These are phyloP conservation scores for Spisula solida DNA, from an alignment of 2,888 invertebrate species.

Conservation along the genomic window DNA sequence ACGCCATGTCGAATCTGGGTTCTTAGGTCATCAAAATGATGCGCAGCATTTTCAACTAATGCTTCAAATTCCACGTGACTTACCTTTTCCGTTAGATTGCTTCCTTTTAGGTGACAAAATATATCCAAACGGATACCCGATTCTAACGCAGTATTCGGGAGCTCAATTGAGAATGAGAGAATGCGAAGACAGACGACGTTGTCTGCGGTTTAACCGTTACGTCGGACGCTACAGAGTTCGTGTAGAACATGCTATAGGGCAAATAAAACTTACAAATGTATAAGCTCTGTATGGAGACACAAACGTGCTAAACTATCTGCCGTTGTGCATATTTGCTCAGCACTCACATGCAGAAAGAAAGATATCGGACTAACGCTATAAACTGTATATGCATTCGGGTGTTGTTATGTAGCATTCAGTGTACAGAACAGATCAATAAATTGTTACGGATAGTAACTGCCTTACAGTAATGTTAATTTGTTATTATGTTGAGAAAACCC, in stretches of 20 bases:
- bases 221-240: conserved; percentile 24
- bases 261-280: conserved; percentile 36
- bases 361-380: neutral
- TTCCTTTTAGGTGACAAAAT: conserved; percentile 43
- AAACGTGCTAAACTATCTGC: neutral
- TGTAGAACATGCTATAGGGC: conserved; percentile 46
- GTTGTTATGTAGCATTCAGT: too few relatives aligned
- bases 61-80: neutral
- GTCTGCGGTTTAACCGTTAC: conserved; percentile 20
- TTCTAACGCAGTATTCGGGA: conserved; percentile 44
- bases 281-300: conserved; percentile 30
- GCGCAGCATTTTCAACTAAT: conserved; percentile 38
- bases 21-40: conserved; percentile 44
- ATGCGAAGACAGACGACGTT: neutral
- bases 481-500: too few relatives aligned
- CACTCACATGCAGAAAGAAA: neutral
- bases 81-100: conserved; percentile 27
- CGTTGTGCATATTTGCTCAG: neutral
- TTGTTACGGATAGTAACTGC: too few relatives aligned
- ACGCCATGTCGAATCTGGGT: conserved; percentile 39
- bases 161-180: conserved; percentile 7
- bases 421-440: too few relatives aligned
- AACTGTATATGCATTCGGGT: too few relatives aligned
- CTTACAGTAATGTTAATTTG: too few relatives aligned
- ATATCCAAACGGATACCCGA: conserved; percentile 35